Conservation (phyloP, 1,140 invertebrate species). For the Anagrus nilaparvatae region DNA sequence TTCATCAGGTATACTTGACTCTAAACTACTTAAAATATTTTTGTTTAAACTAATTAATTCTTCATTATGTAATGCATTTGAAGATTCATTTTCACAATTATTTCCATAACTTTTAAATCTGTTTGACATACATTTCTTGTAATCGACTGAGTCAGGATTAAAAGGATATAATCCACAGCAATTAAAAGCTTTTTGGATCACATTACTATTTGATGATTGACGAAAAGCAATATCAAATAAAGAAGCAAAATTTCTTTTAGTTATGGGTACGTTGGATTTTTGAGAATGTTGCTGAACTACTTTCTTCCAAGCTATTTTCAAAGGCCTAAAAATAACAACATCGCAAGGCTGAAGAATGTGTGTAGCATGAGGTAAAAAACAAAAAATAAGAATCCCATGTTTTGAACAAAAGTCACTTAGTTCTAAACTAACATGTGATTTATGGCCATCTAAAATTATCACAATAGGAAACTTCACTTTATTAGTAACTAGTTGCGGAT, state of each 20-base stretch:
- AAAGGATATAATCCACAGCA: constrained; percentile 31
- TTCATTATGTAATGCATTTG: neutral
- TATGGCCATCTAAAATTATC: constrained; percentile 23
- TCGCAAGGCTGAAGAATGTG: constrained; percentile 36
- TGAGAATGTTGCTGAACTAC: constrained; percentile 20
- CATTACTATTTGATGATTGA: constrained; percentile 18
- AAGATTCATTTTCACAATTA: neutral
- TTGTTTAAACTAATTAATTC: too few species aligned
- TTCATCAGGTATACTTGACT: neutral
- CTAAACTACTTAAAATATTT: neutral
- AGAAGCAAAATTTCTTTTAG: constrained; percentile 26
- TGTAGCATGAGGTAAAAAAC: constrained; percentile 31
- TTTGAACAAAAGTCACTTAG: constrained; percentile 22
- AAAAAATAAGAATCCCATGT: constrained; percentile 22
- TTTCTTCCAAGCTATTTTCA: constrained; percentile 31
- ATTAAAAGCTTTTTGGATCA: constrained; percentile 29
- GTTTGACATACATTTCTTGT: constrained; percentile 21
- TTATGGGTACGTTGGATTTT: constrained; percentile 19
- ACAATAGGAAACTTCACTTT: constrained; percentile 19
- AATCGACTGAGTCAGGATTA: constrained; percentile 28
- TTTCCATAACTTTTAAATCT: constrained; percentile 4
- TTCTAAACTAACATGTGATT: constrained; percentile 20
- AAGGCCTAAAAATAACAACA: constrained; percentile 28
- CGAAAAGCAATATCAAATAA: constrained; percentile 24
- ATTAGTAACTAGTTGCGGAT: constrained; percentile 23